Base-by-base conservation (phyloP, 2,888 invertebrate genomes). In the Agonum fuliginosum region DNA sequence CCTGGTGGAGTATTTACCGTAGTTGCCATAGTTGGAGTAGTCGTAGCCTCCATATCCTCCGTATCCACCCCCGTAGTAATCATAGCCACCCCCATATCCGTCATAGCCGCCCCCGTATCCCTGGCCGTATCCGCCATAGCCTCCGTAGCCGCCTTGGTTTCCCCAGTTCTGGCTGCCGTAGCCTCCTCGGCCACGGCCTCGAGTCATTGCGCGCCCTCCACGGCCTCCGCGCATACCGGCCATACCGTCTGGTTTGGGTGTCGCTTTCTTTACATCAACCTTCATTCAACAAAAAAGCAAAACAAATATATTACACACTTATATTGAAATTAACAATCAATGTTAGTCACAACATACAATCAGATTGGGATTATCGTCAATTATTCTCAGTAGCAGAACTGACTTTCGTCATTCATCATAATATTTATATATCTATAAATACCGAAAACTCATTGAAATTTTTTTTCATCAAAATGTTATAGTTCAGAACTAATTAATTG, bases 211-310 rank as follows among this genome's bases (percentile, higher is more conserved):
- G 24, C 92, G 90, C 20, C 93, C 91, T 48, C 91, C 90, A 30
- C 92, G 89, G 83, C 90, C 88, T 73, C 93, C 92, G 14, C 93
- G 93, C 62, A 92, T 90, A 17, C 92, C 91, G 54, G 91, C 90
- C 90, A 92, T 91, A 79, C 91, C 91, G 82, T 95, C 95, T 1
- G 94, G 94, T 87, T 95, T 96, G 8, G 97, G 97, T 72, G 97
- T 97, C 58, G 97, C 97, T 85, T 96, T 94, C 88, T 97, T 97
- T 41, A 98, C 97, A 87, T 98, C 97, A 78, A 97, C 95, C 93
- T 93, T n/a, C 19, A 79, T 75, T 76, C 19, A 78, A 78, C 78
- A 54, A 62, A 48, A 70, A 70, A 62, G 62, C 22, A 58, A 1
- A 24, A 37, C 41, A 74, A 12, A 71, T 14, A 12, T 22, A 69